A percentile compares a stretch with the other conserved stretches of the same genome.
phyloP scores from a whole-genome alignment of 2,888 invertebrate genomes.

The Blastobasis lacticolella region DNA sequence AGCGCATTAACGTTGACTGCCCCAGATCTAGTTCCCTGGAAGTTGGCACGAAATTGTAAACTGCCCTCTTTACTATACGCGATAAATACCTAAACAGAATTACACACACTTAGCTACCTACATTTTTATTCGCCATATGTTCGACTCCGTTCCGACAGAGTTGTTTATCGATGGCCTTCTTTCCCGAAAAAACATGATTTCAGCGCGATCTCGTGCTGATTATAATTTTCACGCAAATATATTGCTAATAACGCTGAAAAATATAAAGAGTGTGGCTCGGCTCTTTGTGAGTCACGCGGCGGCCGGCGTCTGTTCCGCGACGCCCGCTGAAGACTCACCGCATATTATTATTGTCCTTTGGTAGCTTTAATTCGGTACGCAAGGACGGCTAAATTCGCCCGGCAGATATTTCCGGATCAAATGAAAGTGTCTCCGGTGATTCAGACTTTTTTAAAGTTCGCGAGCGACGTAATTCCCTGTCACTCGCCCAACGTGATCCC shows the following conservation, averaged over 20 bases:
- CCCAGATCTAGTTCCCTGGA: conserved; percentile 62
- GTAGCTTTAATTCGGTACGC: conserved; percentile 51
- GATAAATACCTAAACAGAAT: conserved; percentile 47
- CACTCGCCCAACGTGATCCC: conserved; percentile 44
- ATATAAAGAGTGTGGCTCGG: conserved; percentile 6
- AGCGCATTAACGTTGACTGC: conserved; percentile 61
- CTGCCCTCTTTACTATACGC: conserved; percentile 67
- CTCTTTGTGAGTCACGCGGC: conserved; percentile 34
- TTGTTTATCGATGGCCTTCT: conserved; percentile 4
- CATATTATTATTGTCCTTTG: conserved; percentile 57
- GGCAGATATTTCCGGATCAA: conserved; percentile 62
- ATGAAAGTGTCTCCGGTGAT: conserved; percentile 62
- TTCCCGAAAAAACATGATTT: conserved; percentile 8
- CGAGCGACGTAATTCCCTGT: conserved; percentile 54
- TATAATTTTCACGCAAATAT: conserved; percentile 6
- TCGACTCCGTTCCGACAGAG: background rate
- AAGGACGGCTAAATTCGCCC: conserved; percentile 66
- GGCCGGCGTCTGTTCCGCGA: conserved; percentile 28
- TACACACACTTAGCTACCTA: conserved; percentile 12
- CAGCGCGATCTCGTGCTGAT: background rate
- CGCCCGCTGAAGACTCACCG: conserved; percentile 22
- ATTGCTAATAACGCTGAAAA: conserved; percentile 7
- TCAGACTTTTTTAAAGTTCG: conserved; percentile 53
- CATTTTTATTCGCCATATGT: conserved; percentile 18
- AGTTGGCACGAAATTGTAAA: conserved; percentile 72